These are phyloP conservation scores for Phoeniculus purpureus DNA, from an alignment of 2,797 vertebrate species.

Conservation along the genomic window DNA sequence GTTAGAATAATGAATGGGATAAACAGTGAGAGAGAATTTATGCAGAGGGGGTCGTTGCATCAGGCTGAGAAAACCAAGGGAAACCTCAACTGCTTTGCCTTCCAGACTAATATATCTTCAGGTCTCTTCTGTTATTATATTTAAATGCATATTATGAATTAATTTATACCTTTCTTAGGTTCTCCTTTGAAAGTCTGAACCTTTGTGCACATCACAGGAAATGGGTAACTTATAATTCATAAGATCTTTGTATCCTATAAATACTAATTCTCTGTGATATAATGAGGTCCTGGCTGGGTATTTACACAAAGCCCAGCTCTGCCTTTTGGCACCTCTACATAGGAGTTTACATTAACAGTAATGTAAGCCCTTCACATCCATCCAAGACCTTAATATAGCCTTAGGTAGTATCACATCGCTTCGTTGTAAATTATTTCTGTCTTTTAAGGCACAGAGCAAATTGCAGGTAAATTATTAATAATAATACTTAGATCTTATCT, in stretches of 20 bases:
- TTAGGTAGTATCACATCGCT: slow-evolving; percentile 62
- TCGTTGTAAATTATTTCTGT: slow-evolving; percentile 70
- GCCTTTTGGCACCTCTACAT: slow-evolving; percentile 24
- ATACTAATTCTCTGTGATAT: slow-evolving; percentile 46
- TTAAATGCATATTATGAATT: not conserved
- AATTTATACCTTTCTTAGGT: not conserved
- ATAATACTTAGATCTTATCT: slow-evolving; percentile 72
- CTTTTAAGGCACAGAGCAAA: slow-evolving; percentile 70
- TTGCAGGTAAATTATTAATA: slow-evolving; percentile 74
- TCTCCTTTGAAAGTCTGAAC: not conserved
- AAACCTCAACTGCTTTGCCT: not conserved
- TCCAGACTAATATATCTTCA: not conserved
- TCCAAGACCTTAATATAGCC: slow-evolving; percentile 64
- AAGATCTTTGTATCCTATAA: slow-evolving; percentile 10
- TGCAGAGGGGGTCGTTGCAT: not conserved
- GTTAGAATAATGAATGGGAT: slow-evolving; percentile 32
- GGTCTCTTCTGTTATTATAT: not conserved
- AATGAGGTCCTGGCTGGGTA: slow-evolving; percentile 9
- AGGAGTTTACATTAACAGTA: slow-evolving; percentile 50
- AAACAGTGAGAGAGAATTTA: slow-evolving; percentile 22
- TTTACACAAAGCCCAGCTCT: slow-evolving; percentile 39
- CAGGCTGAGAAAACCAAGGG: not conserved
- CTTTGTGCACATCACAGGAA: not conserved
- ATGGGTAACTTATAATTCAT: not conserved
- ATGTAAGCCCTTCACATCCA: slow-evolving; percentile 32